phyloP scores from a whole-genome alignment of 2,888 invertebrate species.

The Cecidostiba fungosa region DNA sequence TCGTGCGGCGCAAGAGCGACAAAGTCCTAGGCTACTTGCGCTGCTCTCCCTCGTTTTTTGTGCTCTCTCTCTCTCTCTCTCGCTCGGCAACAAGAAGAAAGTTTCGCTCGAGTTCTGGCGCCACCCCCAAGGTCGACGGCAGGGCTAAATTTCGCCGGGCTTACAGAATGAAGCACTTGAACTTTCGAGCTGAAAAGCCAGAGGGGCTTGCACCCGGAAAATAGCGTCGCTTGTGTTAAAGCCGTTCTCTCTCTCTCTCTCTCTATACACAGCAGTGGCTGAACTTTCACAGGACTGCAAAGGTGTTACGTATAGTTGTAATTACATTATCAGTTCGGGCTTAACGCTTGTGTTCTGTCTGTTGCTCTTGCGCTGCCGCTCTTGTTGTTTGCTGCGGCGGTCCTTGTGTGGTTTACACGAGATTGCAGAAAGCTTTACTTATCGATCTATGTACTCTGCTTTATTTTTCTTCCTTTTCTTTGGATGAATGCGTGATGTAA shows the following conservation, averaged over 20 bases:
- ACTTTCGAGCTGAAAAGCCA: conserved; percentile 24
- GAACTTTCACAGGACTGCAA: neutral
- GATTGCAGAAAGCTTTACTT: neutral
- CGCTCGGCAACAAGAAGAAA: neutral
- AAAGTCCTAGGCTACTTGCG: conserved; percentile 23
- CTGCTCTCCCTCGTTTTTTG: neutral
- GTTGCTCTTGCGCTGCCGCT: neutral
- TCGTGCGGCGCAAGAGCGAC: conserved; percentile 5
- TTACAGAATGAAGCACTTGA: conserved; percentile 26
- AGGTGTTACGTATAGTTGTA: conserved; percentile 11
- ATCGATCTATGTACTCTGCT: neutral
- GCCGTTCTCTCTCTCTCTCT: neutral
- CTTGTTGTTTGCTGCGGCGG: conserved; percentile 2
- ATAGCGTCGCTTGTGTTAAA: conserved; percentile 11
- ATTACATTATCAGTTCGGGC: conserved; percentile 2
- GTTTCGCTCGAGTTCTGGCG: neutral
- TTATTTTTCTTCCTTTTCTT: neutral
- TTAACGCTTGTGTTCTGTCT: conserved; percentile 19
- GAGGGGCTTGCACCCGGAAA: conserved; percentile 6
- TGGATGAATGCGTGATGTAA: neutral
- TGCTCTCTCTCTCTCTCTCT: neutral
- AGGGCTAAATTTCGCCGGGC: conserved; percentile 17
- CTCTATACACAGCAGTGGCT: neutral
- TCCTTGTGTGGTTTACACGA: neutral
- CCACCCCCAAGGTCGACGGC: neutral